Percentiles rank a stretch among this genome's conserved stretches.
phyloP scores from a whole-genome alignment of 2,113 vertebrate genomes.

The Gymnorhina tibicen region DNA sequence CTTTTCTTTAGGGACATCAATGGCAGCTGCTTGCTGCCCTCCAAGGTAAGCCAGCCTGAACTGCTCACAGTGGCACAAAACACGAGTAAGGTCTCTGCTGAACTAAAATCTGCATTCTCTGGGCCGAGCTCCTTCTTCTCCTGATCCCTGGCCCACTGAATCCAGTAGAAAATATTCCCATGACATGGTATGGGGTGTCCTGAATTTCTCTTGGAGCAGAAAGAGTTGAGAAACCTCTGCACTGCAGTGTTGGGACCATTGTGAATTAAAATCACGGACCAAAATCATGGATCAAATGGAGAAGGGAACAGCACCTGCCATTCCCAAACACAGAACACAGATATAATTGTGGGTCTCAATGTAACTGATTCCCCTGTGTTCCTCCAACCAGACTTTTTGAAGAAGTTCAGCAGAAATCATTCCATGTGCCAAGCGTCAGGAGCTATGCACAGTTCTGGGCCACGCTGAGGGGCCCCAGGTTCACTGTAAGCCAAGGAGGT shows the following conservation, averaged over 20 bases:
- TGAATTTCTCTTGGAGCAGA: not conserved
- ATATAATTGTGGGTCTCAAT: not conserved
- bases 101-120: not conserved
- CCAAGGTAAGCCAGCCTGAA: not conserved
- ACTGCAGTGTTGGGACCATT: not conserved
- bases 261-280: not conserved
- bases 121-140: not conserved
- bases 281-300: accelerated
- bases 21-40: not conserved
- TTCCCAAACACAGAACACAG: not conserved
- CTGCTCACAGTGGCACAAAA: not conserved
- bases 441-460: not conserved
- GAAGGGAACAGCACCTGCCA: not conserved
- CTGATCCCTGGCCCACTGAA: not conserved
- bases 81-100: not conserved
- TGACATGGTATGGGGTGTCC: not conserved
- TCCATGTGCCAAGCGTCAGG: not conserved
- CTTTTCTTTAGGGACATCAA: not conserved
- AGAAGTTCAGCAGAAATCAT: not conserved
- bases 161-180: not conserved
- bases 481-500: too few relatives aligned
- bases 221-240: not conserved
- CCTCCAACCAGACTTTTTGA: not conserved
- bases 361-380: not conserved
- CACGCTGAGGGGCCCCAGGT: not conserved